Percentiles rank a stretch among this genome's conserved stretches.
Evolutionary conservation across 2,113 vertebrate species (phyloP).

Genomic region (Lethenteron reissneri): DNA sequence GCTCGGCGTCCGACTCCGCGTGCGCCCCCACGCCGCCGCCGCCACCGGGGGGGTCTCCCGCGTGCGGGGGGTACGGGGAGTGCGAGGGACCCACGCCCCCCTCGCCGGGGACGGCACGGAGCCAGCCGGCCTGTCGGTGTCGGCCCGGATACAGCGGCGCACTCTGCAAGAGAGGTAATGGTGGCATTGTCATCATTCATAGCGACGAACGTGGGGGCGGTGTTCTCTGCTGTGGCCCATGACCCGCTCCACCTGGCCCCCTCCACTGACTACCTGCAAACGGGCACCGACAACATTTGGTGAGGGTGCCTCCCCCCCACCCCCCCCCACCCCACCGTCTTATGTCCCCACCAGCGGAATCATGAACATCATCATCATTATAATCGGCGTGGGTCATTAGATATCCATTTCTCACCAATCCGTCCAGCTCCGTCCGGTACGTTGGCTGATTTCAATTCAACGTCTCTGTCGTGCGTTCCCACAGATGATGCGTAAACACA

Average conservation of each 20-base stretch:
- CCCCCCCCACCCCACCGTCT: neutral
- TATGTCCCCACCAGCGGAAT: conserved; percentile 1
- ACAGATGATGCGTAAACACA: no score
- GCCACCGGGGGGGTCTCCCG: conserved; percentile 21
- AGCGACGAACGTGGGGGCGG: no score
- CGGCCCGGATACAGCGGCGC: conserved; percentile 36
- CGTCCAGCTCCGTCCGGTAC: no score
- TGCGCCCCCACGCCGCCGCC: no score
- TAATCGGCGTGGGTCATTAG: no score
- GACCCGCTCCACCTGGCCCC: no score
- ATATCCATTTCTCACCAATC: no score
- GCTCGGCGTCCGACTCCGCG: no score
- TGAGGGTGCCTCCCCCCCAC: neutral
- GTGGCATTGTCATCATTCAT: neutral
- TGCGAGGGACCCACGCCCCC: conserved; percentile 51
- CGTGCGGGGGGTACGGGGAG: conserved; percentile 36
- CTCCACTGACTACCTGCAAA: neutral
- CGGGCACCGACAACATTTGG: neutral
- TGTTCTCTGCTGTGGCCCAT: no score
- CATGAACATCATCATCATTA: neutral
- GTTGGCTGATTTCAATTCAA: no score
- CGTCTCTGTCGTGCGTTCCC: no score
- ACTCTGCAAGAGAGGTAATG: conserved; percentile 45
- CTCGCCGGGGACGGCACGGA: conserved; percentile 13
- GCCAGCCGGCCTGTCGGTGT: conserved; percentile 32